phyloP scores from a whole-genome alignment of 1,140 invertebrate species.

The Meteorus sp. region DNA sequence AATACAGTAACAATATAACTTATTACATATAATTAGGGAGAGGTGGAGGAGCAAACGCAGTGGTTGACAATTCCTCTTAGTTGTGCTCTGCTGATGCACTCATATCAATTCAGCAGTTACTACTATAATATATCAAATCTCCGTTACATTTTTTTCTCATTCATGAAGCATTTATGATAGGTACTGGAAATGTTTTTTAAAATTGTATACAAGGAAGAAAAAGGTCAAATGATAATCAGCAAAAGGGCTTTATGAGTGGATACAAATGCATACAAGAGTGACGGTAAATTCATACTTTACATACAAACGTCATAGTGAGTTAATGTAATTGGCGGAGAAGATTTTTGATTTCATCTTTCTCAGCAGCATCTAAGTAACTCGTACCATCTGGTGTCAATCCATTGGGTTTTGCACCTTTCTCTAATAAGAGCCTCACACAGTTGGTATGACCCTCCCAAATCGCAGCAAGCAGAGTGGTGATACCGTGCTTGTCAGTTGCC shows the following conservation, averaged over 20 bases:
- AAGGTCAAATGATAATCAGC: no score
- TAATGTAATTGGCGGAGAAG: constrained; percentile 56
- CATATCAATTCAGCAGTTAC: no score
- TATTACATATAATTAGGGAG: no score
- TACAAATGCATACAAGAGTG: constrained; percentile 52
- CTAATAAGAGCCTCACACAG: constrained; percentile 84
- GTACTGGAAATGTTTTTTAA: constrained; percentile 7
- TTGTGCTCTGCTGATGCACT: no score
- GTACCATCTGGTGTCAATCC: constrained; percentile 85
- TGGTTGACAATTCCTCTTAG: no score
- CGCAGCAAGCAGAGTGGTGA: constrained; percentile 87
- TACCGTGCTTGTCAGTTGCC: constrained; percentile 91
- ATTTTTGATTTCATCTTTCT: constrained; percentile 89
- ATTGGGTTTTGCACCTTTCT: constrained; percentile 83
- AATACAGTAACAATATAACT: no score
- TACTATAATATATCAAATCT: no score
- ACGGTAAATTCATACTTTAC: constrained; percentile 46
- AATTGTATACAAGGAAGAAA: constrained; percentile 32
- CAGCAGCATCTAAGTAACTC: constrained; percentile 84
- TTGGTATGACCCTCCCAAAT: constrained; percentile 95
- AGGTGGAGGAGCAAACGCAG: no score
- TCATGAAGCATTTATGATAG: no score
- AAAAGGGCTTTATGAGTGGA: no score
- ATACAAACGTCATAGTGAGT: constrained; percentile 31
- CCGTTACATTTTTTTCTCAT: no score